Evolutionary conservation across 2,113 vertebrate species (phyloP).

Genomic region (Tretioscincus oriximinensis): DNA sequence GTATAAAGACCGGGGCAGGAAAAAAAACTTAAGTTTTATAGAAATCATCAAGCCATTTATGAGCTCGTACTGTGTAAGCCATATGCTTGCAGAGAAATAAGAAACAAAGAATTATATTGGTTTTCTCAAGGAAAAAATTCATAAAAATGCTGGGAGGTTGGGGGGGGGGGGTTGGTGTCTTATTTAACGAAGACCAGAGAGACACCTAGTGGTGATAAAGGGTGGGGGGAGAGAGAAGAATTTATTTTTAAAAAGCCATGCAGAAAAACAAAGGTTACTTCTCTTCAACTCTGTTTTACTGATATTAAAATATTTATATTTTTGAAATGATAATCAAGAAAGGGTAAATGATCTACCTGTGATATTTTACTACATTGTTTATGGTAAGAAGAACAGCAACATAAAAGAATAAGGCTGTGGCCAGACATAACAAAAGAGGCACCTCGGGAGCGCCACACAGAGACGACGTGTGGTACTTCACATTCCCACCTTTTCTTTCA

Average conservation of each 20-base stretch:
- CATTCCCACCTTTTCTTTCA: no score
- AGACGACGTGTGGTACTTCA: no score
- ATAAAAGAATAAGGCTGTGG: not conserved
- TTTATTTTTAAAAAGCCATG: not conserved
- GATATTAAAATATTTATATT: not conserved
- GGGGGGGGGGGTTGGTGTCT: conserved; percentile 45
- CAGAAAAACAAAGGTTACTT: not conserved
- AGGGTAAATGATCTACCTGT: not conserved
- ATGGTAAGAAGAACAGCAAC: not conserved
- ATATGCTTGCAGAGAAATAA: conserved; percentile 40
- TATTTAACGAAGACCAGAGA: conserved; percentile 62
- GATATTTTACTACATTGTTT: not conserved
- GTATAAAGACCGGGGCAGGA: not conserved
- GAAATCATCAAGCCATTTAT: not conserved
- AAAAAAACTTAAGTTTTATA: not conserved
- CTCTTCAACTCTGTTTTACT: not conserved
- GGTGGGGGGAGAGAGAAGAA: not conserved
- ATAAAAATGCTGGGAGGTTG: conserved; percentile 40
- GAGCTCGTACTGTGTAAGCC: conserved; percentile 7
- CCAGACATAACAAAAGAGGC: no score
- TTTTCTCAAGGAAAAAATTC: conserved; percentile 46
- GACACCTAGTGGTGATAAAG: conserved; percentile 75
- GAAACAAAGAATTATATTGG: conserved; percentile 37
- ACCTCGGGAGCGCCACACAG: no score
- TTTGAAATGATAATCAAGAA: not conserved